A percentile compares a stretch with the other conserved stretches of the same genome.
These are phyloP conservation scores for Papilio demoleus DNA, from an alignment of 2,888 invertebrate genomes.

Conservation along the genomic window DNA sequence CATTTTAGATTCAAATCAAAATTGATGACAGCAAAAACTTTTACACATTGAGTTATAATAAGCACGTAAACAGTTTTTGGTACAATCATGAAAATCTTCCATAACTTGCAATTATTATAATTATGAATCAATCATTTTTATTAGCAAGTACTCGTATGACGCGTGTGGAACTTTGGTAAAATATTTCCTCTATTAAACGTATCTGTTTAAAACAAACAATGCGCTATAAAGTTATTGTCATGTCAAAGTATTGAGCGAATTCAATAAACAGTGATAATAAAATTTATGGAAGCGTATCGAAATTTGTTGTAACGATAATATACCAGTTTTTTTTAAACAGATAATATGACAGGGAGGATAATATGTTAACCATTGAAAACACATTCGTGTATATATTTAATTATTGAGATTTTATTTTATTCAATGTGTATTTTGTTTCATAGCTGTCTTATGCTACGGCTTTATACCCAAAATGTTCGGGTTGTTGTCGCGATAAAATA, in stretches of 20 bases:
- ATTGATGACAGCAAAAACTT: not conserved
- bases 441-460: no score
- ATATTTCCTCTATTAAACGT: not conserved
- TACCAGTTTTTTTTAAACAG: not conserved
- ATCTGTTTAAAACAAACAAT: conserved; percentile 5
- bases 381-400: no score
- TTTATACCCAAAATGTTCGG: no score
- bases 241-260: conserved; percentile 4
- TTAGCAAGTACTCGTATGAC: not conserved
- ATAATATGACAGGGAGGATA: not conserved
- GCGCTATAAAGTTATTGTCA: conserved; percentile 10
- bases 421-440: not conserved
- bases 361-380: no score
- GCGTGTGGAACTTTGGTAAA: not conserved
- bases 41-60: not conserved
- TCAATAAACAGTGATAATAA: conserved; percentile 1
- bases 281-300: not conserved
- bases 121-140: not conserved
- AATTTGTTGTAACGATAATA: not conserved
- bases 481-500: no score
- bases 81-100: not conserved
- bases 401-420: no score
- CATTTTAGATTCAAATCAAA: not conserved
- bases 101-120: not conserved
- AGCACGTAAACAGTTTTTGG: not conserved